phyloP scores from a whole-genome alignment of 1,140 invertebrate species.

The Steinernema khuongi region DNA sequence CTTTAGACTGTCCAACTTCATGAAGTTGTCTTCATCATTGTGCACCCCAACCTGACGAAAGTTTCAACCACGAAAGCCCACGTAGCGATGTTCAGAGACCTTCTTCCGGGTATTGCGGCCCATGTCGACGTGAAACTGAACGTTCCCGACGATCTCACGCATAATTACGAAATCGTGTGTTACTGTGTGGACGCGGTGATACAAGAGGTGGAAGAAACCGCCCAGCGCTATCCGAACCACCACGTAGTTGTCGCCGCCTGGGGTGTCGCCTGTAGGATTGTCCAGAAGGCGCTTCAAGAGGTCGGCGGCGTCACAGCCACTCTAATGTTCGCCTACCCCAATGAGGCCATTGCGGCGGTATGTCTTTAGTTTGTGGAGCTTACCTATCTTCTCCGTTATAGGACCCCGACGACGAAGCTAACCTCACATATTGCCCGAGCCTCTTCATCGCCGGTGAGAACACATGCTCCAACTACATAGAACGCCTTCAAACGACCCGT shows the following conservation, averaged over 20 bases:
- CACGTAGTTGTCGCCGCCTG: neutral
- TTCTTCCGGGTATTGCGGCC: neutral
- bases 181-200: neutral
- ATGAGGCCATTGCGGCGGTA: neutral
- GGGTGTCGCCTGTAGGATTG: neutral
- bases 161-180: neutral
- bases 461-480: neutral
- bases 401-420: neutral
- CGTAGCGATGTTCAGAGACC: neutral
- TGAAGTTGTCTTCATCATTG: neutral
- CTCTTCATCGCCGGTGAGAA: neutral
- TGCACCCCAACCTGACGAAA: neutral
- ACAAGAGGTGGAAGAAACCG: neutral
- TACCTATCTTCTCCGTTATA: too few relatives aligned
- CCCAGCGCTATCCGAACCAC: neutral
- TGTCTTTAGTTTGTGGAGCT: too few relatives aligned
- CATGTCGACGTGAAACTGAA: conserved; percentile 4
- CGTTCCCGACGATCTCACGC: neutral
- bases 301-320: neutral
- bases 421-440: neutral
- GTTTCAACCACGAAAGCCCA: neutral
- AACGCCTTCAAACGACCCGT: neutral
- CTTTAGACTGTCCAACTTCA: conserved; percentile 3
- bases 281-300: neutral
- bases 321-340: neutral